Evolutionary conservation across 2,113 vertebrate species (phyloP).

Genomic region (Muntiacus muntjak): DNA sequence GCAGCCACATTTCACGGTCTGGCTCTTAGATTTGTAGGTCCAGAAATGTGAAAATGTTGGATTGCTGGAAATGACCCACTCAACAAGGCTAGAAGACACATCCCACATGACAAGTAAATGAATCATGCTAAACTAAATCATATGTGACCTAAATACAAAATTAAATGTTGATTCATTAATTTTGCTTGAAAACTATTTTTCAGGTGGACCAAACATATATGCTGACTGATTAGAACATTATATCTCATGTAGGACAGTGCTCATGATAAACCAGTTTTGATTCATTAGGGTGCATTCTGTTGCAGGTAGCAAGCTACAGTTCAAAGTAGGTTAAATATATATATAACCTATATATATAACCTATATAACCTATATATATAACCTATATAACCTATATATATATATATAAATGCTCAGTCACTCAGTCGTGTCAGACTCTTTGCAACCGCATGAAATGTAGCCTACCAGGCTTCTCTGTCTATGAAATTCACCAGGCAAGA

Average conservation of each 20-base stretch:
- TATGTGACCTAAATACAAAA: not conserved
- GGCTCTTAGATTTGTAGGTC: not conserved
- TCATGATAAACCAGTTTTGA: not conserved
- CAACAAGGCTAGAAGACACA: not conserved
- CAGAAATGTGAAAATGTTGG: not conserved
- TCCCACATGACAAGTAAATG: not conserved
- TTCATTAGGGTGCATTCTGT: not conserved
- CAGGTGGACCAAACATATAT: not conserved
- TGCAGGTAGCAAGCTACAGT: not conserved
- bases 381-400: not conserved
- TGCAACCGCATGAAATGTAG: not conserved
- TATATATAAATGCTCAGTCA: not conserved
- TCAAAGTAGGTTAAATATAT: not conserved
- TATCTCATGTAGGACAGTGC: not conserved
- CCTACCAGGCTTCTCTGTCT: not conserved
- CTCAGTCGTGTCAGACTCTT: not conserved
- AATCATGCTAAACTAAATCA: not conserved
- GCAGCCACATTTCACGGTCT: not conserved
- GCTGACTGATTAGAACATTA: not conserved
- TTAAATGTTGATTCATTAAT: not conserved
- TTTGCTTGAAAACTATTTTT: constrained; percentile 20
- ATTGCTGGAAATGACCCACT: not conserved
- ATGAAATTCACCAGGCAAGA: not conserved
- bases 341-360: too few species aligned
- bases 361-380: not conserved